Evolutionary conservation across 2,797 vertebrate genomes (phyloP), one percentile per base, ranked within the genome.

Genomic region (Moxostoma hubbsi): DNA sequence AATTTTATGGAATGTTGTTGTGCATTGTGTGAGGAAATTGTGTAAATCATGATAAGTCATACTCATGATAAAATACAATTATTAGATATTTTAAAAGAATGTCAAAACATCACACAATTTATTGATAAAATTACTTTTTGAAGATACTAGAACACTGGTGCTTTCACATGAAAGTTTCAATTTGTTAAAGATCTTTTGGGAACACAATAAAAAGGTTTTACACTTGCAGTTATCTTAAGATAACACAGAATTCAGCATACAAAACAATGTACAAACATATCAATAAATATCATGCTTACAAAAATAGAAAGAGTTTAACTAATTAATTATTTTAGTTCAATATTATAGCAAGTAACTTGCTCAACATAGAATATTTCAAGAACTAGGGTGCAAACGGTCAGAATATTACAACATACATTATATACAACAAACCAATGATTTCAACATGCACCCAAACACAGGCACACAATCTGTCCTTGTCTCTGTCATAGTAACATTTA

Each of bases 301-400:
- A 95, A 95, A 95, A 95, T 95, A 94, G 90, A 93, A 93, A 86
- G 85, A 92, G 88, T 89, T 92, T 90, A 90, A 86, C 87, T 88
- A 84, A 85, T 88, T 87, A 85, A 91, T 87, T 86, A 79, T 79
- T 85, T 36, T 88, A 90, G 89, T 91, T 89, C 89, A 89, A 91
- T 87, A 87, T 93, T 93, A 92, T 93, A 93, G 92, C 92, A 91
- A 87, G 75, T 72, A 65, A 43, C 72, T 82, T 75, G 79, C 66
- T 69, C 70, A 57, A 88, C 58, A 75, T 50, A 50, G 68, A 36
- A 15, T 77, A 64, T 78, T 74, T 73, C n/a, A 70, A 78, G 72
- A 51, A 58, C 61, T 57, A 71, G 57, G 70, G 64, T 71, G 80
- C 70, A 81, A 71, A 84, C 68, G 53, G 68, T 72, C 77, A 79